These are phyloP conservation scores for Schizaphis graminum DNA, from an alignment of 2,888 invertebrate genomes.

Conservation along the genomic window DNA sequence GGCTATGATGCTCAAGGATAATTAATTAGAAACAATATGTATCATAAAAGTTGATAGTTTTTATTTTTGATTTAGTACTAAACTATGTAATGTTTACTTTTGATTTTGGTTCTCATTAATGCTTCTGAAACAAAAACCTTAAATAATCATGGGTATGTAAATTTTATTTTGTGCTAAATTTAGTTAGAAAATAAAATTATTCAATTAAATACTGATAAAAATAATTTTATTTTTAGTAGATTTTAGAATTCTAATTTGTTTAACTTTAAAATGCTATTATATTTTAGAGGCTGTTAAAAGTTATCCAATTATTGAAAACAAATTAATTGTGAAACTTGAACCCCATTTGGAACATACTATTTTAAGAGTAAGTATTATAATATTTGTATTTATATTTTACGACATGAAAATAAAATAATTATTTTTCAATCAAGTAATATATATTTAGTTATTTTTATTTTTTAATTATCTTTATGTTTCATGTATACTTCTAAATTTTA, in stretches of 20 bases:
- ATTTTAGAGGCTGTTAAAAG: slow-evolving; percentile 48
- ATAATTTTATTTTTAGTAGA: neutral
- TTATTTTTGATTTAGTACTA: neutral
- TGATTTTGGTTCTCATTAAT: slow-evolving; percentile 44
- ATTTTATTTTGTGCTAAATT: neutral
- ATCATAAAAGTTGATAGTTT: neutral
- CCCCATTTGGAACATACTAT: slow-evolving; percentile 38
- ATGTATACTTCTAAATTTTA: neutral
- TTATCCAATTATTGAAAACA: slow-evolving; percentile 45
- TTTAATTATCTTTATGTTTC: neutral
- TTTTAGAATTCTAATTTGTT: neutral
- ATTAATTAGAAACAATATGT: neutral
- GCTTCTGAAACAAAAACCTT: slow-evolving; percentile 13
- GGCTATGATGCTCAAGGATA: neutral
- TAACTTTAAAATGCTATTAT: slow-evolving; percentile 6
- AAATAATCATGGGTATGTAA: neutral
- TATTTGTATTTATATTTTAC: neutral
- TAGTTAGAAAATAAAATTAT: neutral
- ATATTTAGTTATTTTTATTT: neutral
- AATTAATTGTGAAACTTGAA: slow-evolving; percentile 19
- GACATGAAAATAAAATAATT: neutral
- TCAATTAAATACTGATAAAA: neutral
- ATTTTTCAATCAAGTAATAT: neutral
- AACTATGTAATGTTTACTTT: neutral
- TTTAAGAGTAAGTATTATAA: slow-evolving; percentile 25